Conservation (phyloP, 2,888 invertebrate genomes). For the Drosophila emarginata region DNA sequence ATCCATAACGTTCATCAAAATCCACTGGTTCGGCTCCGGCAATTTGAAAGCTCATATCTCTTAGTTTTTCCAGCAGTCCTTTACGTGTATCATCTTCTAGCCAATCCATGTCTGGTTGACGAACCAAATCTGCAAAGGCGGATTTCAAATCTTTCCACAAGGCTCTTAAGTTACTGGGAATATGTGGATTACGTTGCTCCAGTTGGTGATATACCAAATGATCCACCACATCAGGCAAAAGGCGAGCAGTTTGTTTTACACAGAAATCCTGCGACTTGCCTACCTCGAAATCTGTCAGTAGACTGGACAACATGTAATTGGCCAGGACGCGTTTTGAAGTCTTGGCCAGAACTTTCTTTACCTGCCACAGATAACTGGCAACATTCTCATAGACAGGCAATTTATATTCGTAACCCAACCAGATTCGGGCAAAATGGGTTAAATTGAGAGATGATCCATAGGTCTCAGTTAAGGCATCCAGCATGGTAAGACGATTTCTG, state of each 20-base stretch:
- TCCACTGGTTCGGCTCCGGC: conserved; percentile 54
- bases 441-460: conserved; percentile 72
- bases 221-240: conserved; percentile 76
- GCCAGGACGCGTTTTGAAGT: conserved; percentile 71
- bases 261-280: conserved; percentile 56
- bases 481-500: conserved; percentile 55
- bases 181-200: conserved; percentile 46
- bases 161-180: conserved; percentile 53
- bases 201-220: conserved; percentile 67
- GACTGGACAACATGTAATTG: conserved; percentile 76
- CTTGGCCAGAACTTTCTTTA: conserved; percentile 59
- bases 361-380: conserved; percentile 67
- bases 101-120: conserved; percentile 50
- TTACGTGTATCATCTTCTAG: conserved; percentile 58
- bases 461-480: conserved; percentile 64
- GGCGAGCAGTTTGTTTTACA: conserved; percentile 50
- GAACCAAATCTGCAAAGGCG: conserved; percentile 61
- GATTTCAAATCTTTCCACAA: conserved; percentile 72
- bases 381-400: conserved; percentile 75
- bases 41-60: conserved; percentile 68
- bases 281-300: conserved; percentile 66
- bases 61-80: conserved; percentile 68
- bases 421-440: conserved; percentile 66
- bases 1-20: conserved; percentile 61
- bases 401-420: conserved; percentile 75